Conservation (phyloP, 2,888 invertebrate species). For the Tipula lateralis region DNA sequence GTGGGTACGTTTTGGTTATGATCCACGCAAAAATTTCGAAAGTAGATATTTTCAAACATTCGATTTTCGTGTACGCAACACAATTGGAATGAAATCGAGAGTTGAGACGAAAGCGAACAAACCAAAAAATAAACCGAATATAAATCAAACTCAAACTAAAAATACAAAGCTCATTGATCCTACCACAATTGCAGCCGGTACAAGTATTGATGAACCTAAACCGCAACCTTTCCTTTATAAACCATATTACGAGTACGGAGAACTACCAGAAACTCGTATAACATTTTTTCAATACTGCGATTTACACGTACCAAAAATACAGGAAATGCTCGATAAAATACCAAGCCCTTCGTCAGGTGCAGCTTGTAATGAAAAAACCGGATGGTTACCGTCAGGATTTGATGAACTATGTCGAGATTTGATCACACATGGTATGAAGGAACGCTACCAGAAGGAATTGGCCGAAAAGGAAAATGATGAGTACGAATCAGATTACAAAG, state of each 20-base stretch:
- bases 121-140: constrained; percentile 26
- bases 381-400: constrained; percentile 71
- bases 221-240: constrained; percentile 45
- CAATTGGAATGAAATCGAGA: constrained; percentile 45
- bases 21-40: constrained; percentile 75
- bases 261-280: constrained; percentile 75
- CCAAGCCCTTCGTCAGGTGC: constrained; percentile 56
- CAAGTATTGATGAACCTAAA: constrained; percentile 38
- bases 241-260: constrained; percentile 61
- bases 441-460: constrained; percentile 43
- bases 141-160: constrained; percentile 25
- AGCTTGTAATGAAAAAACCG: constrained; percentile 66
- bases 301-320: constrained; percentile 71
- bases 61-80: constrained; percentile 63
- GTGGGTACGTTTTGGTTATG: constrained; percentile 88
- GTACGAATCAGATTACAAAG: constrained; percentile 35
- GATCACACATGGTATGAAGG: constrained; percentile 61
- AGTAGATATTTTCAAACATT: constrained; percentile 83
- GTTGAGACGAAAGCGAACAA: constrained; percentile 35
- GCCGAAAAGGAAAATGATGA: constrained; percentile 30
- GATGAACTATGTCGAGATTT: constrained; percentile 68
- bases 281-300: constrained; percentile 60
- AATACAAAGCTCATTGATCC: not conserved
- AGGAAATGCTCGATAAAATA: constrained; percentile 65
- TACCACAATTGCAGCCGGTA: constrained; percentile 27